phyloP scores from a whole-genome alignment of 1,140 invertebrate genomes.

The Bombus waltoni region DNA sequence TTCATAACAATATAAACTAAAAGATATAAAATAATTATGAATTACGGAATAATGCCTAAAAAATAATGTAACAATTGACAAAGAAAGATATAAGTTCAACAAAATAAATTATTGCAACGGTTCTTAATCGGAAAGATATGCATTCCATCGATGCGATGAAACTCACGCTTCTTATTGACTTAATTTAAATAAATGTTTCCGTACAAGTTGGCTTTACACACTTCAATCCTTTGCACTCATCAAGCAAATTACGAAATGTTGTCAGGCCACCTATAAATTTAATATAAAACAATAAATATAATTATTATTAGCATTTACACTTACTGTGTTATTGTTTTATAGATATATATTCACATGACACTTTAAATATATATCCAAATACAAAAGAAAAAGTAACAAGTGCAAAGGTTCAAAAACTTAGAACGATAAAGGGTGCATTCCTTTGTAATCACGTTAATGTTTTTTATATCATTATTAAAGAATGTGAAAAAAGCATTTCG shows the following conservation, averaged over 20 bases:
- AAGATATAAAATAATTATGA: neutral
- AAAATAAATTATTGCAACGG: neutral
- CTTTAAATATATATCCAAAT: slow-evolving; percentile 9
- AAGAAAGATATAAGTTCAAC: neutral
- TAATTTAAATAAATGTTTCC: slow-evolving; percentile 7
- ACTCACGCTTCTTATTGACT: neutral
- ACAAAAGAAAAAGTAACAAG: slow-evolving; percentile 22
- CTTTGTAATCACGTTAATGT: neutral
- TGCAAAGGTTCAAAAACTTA: slow-evolving; percentile 19
- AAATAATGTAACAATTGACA: neutral
- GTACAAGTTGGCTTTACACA: neutral
- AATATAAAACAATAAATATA: slow-evolving; percentile 14
- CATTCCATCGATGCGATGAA: slow-evolving; percentile 1
- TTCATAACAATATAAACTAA: neutral
- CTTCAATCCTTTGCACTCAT: slow-evolving; percentile 26
- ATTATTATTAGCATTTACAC: slow-evolving; percentile 17
- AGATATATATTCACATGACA: slow-evolving; percentile 16
- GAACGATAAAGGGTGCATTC: neutral
- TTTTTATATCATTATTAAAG: slow-evolving; percentile 6
- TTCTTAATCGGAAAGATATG: neutral
- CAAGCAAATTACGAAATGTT: neutral
- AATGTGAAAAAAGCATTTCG: slow-evolving; percentile 7
- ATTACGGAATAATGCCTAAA: neutral
- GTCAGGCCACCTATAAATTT: neutral
- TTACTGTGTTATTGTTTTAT: neutral